Evolutionary conservation across 2,113 vertebrate genomes (phyloP).

Genomic region (Marmota flaviventris): DNA sequence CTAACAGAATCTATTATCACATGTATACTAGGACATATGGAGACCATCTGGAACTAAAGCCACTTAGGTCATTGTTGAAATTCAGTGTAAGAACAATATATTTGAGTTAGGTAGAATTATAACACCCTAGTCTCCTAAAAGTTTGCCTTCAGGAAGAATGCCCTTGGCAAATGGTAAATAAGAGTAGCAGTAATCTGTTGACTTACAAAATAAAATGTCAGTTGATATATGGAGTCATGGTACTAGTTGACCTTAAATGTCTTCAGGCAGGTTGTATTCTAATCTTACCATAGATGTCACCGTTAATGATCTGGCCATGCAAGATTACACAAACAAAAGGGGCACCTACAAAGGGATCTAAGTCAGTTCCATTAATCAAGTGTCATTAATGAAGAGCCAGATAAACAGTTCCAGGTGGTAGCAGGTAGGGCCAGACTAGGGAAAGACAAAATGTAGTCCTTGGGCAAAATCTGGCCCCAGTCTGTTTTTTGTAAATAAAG

Average conservation of each 20-base stretch:
- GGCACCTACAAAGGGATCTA: background rate
- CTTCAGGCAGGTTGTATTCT: constrained; percentile 44
- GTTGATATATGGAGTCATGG: background rate
- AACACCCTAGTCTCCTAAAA: background rate
- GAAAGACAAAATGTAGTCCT: background rate
- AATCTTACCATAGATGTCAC: constrained; percentile 18
- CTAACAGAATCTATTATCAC: constrained; percentile 49
- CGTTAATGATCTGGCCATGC: constrained; percentile 17
- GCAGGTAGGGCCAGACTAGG: background rate
- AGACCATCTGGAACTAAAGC: constrained; percentile 63
- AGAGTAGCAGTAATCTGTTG: constrained; percentile 55
- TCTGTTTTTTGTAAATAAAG: constrained; percentile 40
- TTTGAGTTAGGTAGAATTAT: constrained; percentile 10
- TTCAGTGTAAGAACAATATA: constrained; percentile 33
- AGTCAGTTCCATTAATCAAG: constrained; percentile 27
- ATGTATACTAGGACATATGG: constrained; percentile 31
- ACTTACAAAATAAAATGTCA: constrained; percentile 65
- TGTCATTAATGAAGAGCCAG: background rate
- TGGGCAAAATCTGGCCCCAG: background rate
- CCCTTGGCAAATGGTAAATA: constrained; percentile 25
- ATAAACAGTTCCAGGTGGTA: constrained; percentile 23
- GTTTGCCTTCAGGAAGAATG: constrained; percentile 31
- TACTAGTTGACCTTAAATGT: constrained; percentile 52
- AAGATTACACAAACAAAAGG: constrained; percentile 57
- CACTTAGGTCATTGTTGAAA: constrained; percentile 60